Evolutionary conservation across 2,113 vertebrate genomes (phyloP), one percentile per base, ranked within the genome.

Genomic region (Misgurnus anguillicaudatus): DNA sequence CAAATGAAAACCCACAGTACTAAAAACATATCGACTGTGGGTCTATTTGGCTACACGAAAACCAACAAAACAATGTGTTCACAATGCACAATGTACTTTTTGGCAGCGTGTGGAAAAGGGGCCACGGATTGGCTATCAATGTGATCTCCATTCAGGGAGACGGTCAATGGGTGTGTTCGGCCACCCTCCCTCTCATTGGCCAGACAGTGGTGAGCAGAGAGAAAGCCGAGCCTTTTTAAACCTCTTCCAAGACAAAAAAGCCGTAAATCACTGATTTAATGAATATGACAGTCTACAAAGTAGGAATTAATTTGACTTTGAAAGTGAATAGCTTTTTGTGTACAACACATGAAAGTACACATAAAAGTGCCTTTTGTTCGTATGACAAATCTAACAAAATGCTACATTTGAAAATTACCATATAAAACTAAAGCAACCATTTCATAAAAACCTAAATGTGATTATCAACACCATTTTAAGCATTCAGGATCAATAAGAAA

Each of bases 121-220:
- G 57, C 57, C 69, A 68, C 19, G 11, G 61, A 41, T 31, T 31
- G 24, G 24, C 24, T 45, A 9, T 75, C 19, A 66, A 13, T 39
- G 48, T 38, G 36, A 24, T 53, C 65, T 83, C 57, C 41, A n/a
- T 66, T 83, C 65, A 78, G 55, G 55, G 60, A 45, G 65, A 66
- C 19, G 60, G 66, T 76, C 77, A 75, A 45, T 84, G 82, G 86
- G 88, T 73, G 88, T 89, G 86, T 74, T 77, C 17, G 16, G 67
- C 62, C 81, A 57, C 36, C 42, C 19, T 45, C 1, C 19, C 9
- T 85, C 69, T 70, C 62, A 90, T 89, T 89, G 87, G 81, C 60
- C 68, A 55, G 53, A 9, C 31, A 60, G n/a, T 38, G 31, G 8
- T 57, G 75, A 72, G 63, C 80, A 68, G 80, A 82, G 38, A 76